These are phyloP conservation scores for Clarias fuscus DNA, from an alignment of 2,797 vertebrate species.

Conservation along the genomic window DNA sequence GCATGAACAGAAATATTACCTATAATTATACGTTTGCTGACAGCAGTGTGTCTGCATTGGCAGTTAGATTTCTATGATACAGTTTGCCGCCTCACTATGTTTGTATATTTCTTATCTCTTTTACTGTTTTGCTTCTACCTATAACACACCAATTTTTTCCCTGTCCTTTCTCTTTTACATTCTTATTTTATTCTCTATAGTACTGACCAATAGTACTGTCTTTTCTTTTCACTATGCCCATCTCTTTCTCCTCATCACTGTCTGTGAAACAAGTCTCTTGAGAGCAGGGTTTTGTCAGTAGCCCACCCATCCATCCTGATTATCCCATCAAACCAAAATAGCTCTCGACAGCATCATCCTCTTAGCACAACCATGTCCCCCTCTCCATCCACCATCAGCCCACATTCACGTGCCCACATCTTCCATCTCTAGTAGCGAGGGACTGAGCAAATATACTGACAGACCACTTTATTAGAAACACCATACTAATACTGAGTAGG, in stretches of 20 bases:
- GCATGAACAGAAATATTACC: neutral
- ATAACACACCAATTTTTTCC: neutral
- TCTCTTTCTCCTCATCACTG: conserved; percentile 19
- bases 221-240: conserved; percentile 14
- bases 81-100: neutral
- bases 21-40: neutral
- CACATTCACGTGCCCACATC: conserved; percentile 31
- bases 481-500: neutral
- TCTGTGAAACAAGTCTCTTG: conserved; percentile 42
- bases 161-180: conserved; percentile 5
- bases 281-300: conserved; percentile 39
- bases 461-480: conserved; percentile 6
- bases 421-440: conserved; percentile 5
- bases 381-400: neutral
- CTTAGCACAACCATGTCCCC: conserved; percentile 20
- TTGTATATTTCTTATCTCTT: neutral
- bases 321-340: conserved; percentile 46
- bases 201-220: conserved; percentile 32
- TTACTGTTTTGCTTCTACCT: conserved; percentile 19
- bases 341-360: conserved; percentile 34
- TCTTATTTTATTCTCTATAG: conserved; percentile 21
- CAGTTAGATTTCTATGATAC: neutral
- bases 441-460: neutral
- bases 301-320: conserved; percentile 41
- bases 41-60: neutral